Percentiles rank a stretch among this genome's conserved stretches.
These are phyloP conservation scores for Coccyzus lansbergi DNA, from an alignment of 2,797 vertebrate species.

Conservation along the genomic window DNA sequence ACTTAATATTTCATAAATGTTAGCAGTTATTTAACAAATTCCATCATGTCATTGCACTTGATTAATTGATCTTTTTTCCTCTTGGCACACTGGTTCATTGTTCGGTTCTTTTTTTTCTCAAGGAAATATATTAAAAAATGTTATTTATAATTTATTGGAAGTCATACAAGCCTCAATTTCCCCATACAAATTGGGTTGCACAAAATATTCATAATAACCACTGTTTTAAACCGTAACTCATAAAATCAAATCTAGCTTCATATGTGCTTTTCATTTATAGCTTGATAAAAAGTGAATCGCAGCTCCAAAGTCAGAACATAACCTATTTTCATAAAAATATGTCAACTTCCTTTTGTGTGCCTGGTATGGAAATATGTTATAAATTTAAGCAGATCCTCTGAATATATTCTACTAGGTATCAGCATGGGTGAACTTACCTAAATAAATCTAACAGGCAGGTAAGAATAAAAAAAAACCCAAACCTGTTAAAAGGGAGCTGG, in stretches of 20 bases:
- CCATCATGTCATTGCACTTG: background rate
- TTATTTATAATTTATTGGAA: constrained; percentile 34
- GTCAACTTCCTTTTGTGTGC: background rate
- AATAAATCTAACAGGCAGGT: background rate
- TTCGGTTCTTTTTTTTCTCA: background rate
- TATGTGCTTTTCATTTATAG: constrained; percentile 24
- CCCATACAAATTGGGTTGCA: background rate
- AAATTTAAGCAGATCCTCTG: background rate
- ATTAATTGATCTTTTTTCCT: background rate
- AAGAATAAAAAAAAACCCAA: background rate
- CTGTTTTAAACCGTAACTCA: constrained; percentile 9
- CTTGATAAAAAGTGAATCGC: background rate
- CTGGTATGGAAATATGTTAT: background rate
- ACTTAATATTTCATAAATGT: constrained; percentile 67
- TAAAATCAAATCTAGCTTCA: constrained; percentile 6
- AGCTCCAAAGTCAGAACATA: background rate
- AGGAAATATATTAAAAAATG: background rate
- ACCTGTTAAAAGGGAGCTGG: background rate
- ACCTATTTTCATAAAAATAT: constrained; percentile 1
- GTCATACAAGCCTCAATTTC: background rate
- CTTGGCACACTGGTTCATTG: background rate
- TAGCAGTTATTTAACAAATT: constrained; percentile 37
- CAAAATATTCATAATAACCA: constrained; percentile 1
- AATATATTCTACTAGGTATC: background rate
- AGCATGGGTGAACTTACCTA: background rate